Base-by-base conservation (phyloP, 2,888 invertebrate species). In the Onchidella celtica region DNA sequence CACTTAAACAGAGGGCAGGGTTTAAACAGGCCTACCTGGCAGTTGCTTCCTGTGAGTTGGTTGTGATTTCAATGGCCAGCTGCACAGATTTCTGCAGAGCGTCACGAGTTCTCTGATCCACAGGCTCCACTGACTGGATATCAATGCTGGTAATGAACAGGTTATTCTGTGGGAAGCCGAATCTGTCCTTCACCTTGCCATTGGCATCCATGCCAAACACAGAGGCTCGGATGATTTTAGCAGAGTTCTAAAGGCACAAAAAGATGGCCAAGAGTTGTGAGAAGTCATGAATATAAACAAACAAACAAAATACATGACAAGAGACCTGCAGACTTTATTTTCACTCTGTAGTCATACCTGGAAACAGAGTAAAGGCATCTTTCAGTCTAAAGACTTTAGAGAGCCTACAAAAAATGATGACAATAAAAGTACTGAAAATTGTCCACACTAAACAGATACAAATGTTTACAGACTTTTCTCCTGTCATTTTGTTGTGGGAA, bases 61-160 rank as follows among this genome's bases (percentile, higher is more conserved):
- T 94, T 3, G 94, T 94, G 86, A 94, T 94, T 87, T 94, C 94
- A 83, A 94, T 94, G 84, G 94, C 94, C 66, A 94, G 90, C 86
- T 94, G 94, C 14, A 94, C 94, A 55, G 94, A 94, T 87, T 94
- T 94, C 91, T 93, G 93, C 63, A 94, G 90, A 3, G 94, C 90
- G 87, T 94, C 94, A 21, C 94, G 88, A 1, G 94, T 94, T 36
- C 94, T 88, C 90, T 94, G 94, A 87, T 94, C 94, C 0, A 94
- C 94, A 3, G 94, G 94, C 85, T 94, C 94, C 61, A 94, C 94
- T 38, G 94, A 93, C 88, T 94, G 94, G 86, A 94, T 94, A 86
- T 94, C 94, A 79, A 94, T 93, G 84, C 93, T 93, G 29, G 94
- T 94, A 73, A 94, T 92, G 36, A 92, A 88, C 65, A 94, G 89